A percentile compares a stretch with the other conserved stretches of the same genome.
Conservation (phyloP, 2,113 vertebrate genomes). For the Marcusenius ussheri region DNA sequence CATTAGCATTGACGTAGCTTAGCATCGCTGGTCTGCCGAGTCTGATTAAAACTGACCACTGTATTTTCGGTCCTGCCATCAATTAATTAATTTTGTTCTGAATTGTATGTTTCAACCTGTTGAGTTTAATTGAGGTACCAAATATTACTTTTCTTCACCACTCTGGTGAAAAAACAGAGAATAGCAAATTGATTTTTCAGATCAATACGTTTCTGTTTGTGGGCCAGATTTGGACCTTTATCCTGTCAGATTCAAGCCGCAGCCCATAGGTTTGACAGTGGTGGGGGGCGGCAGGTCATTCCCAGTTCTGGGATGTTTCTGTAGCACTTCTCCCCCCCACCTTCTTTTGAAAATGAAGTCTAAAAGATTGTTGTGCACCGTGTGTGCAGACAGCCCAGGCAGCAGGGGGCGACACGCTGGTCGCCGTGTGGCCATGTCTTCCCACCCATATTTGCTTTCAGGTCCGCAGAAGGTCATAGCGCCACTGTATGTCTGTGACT, state of each 20-base stretch:
- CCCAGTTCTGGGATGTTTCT: neutral
- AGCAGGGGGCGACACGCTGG: neutral
- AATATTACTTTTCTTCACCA: neutral
- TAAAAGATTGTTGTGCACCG: neutral
- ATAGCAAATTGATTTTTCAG: neutral
- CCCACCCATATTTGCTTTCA: neutral
- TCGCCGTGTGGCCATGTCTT: neutral
- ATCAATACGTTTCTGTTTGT: neutral
- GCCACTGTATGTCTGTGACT: neutral
- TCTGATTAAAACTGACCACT: neutral
- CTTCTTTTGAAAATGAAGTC: neutral
- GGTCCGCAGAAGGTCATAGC: neutral
- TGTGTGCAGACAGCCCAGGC: neutral
- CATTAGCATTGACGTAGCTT: neutral
- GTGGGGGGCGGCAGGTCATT: neutral
- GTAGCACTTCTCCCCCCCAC: neutral
- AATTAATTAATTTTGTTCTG: neutral
- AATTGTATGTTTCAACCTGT: neutral
- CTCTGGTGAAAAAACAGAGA: neutral
- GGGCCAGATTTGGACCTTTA: neutral
- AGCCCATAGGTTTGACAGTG: neutral
- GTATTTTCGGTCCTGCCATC: neutral
- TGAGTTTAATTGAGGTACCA: neutral
- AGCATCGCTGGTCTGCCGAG: neutral
- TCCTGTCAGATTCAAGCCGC: neutral